These are phyloP conservation scores for Caenorhabditis virilis DNA, from an alignment of 2,888 invertebrate genomes.

Conservation along the genomic window DNA sequence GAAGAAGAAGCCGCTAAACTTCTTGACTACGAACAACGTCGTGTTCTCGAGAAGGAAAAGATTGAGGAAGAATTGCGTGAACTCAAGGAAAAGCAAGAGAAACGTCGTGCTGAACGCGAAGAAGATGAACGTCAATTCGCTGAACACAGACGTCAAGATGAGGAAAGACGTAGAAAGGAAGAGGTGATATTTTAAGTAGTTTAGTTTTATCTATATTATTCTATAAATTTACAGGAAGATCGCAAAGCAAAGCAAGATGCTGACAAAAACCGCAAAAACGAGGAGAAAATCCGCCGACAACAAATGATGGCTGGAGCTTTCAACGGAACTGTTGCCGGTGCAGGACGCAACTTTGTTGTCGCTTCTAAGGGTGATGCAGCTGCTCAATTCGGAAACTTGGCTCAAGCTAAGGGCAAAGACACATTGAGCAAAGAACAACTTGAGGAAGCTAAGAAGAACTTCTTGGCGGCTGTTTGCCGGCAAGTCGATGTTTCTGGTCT, in stretches of 20 bases:
- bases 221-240: constrained; percentile 47
- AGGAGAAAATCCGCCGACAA: constrained; percentile 67
- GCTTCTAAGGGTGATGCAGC: constrained; percentile 55
- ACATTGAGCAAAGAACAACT: constrained; percentile 56
- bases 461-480: constrained; percentile 62
- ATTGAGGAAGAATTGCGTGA: constrained; percentile 80
- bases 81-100: constrained; percentile 92
- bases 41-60: constrained; percentile 82
- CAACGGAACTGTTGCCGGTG: constrained; percentile 52
- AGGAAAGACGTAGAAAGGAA: constrained; percentile 60
- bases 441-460: constrained; percentile 64
- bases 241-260: constrained; percentile 55
- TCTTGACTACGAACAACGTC: constrained; percentile 66
- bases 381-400: constrained; percentile 56
- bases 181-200: constrained; percentile 42
- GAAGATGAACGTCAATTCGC: constrained; percentile 62
- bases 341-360: constrained; percentile 63
- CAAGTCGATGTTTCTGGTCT: constrained; percentile 63
- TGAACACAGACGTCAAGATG: constrained; percentile 60
- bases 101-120: constrained; percentile 60
- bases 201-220: background rate
- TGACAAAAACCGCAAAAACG: constrained; percentile 68
- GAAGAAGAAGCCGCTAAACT: constrained; percentile 68
- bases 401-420: constrained; percentile 38
- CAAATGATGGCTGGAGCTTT: constrained; percentile 69